Evolutionary conservation across 2,797 vertebrate species (phyloP).

Genomic region (Xiphorhynchus erythropygius): DNA sequence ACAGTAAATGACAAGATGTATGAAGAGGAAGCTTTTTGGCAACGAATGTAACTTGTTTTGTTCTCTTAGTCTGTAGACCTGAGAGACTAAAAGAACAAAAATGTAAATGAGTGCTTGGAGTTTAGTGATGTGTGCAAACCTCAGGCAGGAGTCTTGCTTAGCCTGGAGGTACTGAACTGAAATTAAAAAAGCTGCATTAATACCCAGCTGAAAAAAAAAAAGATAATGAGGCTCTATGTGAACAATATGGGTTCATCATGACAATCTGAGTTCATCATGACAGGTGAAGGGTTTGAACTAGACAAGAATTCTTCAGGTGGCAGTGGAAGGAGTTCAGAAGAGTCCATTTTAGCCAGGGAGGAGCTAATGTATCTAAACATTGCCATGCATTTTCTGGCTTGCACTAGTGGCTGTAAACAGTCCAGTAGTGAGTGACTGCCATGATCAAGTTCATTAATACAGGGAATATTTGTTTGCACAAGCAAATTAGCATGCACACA

Average conservation of each 20-base stretch:
- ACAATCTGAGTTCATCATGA: neutral
- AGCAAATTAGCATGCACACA: neutral
- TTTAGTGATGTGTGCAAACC: neutral
- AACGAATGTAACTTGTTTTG: neutral
- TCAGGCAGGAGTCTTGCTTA: neutral
- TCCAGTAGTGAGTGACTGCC: neutral
- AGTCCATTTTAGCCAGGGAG: neutral
- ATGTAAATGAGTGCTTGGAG: neutral
- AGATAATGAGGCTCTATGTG: neutral
- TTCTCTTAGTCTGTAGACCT: neutral
- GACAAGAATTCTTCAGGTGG: neutral
- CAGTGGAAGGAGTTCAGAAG: neutral
- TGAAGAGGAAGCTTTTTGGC: constrained; percentile 8
- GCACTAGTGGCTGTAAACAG: neutral
- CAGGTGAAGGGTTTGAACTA: neutral
- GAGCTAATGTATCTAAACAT: neutral
- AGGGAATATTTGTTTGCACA: neutral
- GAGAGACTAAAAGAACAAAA: constrained; percentile 29
- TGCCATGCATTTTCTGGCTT: neutral
- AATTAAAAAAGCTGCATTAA: neutral
- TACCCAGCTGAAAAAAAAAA: neutral
- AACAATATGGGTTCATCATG: neutral
- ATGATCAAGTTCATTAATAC: neutral
- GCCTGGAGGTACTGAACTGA: neutral
- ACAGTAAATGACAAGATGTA: neutral